A percentile compares a stretch with the other conserved stretches of the same genome.
These are phyloP conservation scores for Carapus acus DNA, from an alignment of 2,797 vertebrate genomes.

Conservation along the genomic window DNA sequence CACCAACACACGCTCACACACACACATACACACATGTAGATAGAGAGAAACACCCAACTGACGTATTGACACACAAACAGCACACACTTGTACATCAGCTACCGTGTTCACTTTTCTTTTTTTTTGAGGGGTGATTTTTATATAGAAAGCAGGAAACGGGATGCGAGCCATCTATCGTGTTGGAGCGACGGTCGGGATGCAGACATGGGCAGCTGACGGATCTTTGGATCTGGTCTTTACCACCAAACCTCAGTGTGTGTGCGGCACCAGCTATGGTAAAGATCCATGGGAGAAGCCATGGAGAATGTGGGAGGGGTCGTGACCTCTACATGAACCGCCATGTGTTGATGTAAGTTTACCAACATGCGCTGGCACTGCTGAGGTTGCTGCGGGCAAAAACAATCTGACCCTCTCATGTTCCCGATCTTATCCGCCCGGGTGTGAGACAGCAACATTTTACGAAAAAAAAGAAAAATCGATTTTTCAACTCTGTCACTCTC, in stretches of 20 bases:
- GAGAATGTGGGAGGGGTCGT: conserved; percentile 62
- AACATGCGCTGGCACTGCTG: conserved; percentile 77
- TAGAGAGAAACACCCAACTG: conserved; percentile 8
- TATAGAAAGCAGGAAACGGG: conserved; percentile 23
- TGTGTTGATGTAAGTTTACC: conserved; percentile 77
- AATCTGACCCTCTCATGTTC: conserved; percentile 52
- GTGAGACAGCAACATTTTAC: conserved; percentile 26
- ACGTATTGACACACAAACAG: conserved; percentile 11
- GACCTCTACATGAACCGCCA: conserved; percentile 78
- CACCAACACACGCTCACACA: conserved; percentile 8
- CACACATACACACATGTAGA: conserved; percentile 31
- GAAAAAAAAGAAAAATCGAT: no score
- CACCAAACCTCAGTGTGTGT: conserved; percentile 61
- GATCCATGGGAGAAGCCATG: conserved; percentile 72
- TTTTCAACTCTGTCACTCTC: conserved; percentile 43
- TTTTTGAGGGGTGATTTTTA: conserved; percentile 56
- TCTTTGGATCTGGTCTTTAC: conserved; percentile 76
- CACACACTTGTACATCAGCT: conserved; percentile 42
- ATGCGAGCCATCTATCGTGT: conserved; percentile 52
- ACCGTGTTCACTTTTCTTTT: conserved; percentile 51
- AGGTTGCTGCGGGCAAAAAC: conserved; percentile 76
- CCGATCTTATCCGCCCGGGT: conserved; percentile 48
- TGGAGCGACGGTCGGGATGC: conserved; percentile 64
- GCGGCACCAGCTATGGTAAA: conserved; percentile 76
- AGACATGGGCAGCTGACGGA: conserved; percentile 76